These are phyloP conservation scores for Aphelenchoides bicaudatus DNA, from an alignment of 2,888 invertebrate species.

Conservation along the genomic window DNA sequence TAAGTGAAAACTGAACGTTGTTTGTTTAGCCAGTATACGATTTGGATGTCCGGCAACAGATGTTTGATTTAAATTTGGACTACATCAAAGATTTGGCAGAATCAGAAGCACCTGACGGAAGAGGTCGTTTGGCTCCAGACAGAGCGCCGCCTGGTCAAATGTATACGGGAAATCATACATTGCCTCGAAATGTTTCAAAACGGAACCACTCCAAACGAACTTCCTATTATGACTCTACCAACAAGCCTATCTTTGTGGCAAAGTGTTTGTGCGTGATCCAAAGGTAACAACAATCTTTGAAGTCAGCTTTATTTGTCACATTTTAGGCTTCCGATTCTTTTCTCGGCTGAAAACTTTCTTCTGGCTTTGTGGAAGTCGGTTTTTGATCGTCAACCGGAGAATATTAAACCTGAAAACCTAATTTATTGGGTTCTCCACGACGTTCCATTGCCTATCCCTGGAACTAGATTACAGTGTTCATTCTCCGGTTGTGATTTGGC, in stretches of 20 bases:
- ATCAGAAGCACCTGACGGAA: conserved; percentile 5
- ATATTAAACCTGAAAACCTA: conserved; percentile 77
- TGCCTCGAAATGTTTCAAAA: conserved; percentile 33
- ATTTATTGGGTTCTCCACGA: conserved; percentile 92
- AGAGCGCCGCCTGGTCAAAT: conserved; percentile 47
- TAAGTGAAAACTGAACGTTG: background rate
- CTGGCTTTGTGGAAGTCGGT: conserved; percentile 39
- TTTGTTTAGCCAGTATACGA: conserved; percentile 72
- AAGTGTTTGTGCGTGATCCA: conserved; percentile 84
- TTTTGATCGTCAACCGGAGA: conserved; percentile 68
- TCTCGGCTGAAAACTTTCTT: conserved; percentile 78
- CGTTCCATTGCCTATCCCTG: conserved; percentile 82
- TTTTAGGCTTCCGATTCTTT: conserved; percentile 77
- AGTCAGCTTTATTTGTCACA: background rate
- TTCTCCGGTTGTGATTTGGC: conserved; percentile 40
- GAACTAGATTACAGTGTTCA: conserved; percentile 73
- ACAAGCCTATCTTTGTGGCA: conserved; percentile 86
- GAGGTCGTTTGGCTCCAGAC: conserved; percentile 25
- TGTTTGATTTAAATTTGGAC: conserved; percentile 84
- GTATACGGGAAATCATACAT: conserved; percentile 54
- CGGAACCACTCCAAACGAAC: conserved; percentile 48
- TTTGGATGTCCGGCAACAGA: conserved; percentile 84
- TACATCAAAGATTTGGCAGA: conserved; percentile 58
- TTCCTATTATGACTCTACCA: conserved; percentile 76
- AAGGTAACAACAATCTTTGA: background rate